Percentiles rank a stretch among this genome's conserved stretches.
phyloP scores from a whole-genome alignment of 2,888 invertebrate species.

The Lepas anatifera region DNA sequence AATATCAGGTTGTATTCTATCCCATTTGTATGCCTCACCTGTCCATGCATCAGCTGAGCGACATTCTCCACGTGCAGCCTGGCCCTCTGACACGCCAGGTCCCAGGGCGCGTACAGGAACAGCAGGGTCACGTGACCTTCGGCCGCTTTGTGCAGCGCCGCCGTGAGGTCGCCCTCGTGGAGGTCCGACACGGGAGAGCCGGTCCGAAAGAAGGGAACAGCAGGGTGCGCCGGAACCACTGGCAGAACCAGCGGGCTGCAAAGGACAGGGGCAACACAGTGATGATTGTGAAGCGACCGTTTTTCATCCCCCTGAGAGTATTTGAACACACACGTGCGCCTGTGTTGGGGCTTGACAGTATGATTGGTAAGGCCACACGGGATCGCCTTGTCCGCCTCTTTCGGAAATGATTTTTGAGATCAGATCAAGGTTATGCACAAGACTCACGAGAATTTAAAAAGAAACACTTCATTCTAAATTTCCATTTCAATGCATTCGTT shows the following conservation, averaged over 20 bases:
- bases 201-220: not conserved
- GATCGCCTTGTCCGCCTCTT: not conserved
- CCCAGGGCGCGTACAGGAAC: conserved; percentile 1
- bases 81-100: not conserved
- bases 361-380: not conserved
- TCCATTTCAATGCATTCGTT: too few relatives aligned
- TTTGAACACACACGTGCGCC: not conserved
- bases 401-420: not conserved
- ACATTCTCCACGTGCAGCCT: not conserved
- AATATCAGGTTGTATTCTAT: too few relatives aligned
- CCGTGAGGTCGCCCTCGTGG: not conserved
- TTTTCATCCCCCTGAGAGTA: not conserved
- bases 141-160: not conserved
- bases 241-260: not conserved
- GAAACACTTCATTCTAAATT: too few relatives aligned
- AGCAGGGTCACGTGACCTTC: not conserved
- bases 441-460: too few relatives aligned
- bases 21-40: not conserved
- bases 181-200: not conserved
- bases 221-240: not conserved
- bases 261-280: not conserved
- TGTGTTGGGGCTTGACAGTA: not conserved
- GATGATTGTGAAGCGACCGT: not conserved
- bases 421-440: not conserved
- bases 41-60: not conserved